Evolutionary conservation across 2,113 vertebrate species (phyloP).

Genomic region (Rhegmatorhina hoffmannsi): DNA sequence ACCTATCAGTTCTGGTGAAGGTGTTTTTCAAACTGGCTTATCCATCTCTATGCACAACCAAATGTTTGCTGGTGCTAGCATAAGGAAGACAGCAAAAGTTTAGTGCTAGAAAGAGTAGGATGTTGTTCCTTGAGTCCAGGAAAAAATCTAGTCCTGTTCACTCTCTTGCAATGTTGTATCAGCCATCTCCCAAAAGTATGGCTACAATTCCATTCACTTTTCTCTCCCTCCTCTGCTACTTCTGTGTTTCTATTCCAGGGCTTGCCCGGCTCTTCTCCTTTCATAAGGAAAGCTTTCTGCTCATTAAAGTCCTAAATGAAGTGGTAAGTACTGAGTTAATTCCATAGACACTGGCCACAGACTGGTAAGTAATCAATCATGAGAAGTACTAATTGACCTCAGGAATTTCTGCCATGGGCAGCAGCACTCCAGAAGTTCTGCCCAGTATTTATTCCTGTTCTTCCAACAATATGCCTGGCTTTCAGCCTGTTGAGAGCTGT

Average conservation of each 20-base stretch:
- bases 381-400: background rate
- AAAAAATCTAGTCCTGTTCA: background rate
- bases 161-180: background rate
- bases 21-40: background rate
- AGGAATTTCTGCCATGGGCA: background rate
- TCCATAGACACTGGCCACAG: background rate
- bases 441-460: background rate
- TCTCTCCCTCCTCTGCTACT: background rate
- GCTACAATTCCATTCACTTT: background rate
- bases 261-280: slow-evolving; percentile 80
- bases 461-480: background rate
- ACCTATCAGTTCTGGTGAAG: background rate
- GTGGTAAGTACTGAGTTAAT: slow-evolving; percentile 72
- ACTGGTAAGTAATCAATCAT: background rate
- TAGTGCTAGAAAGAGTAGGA: background rate
- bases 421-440: background rate
- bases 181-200: background rate
- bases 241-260: slow-evolving; percentile 74
- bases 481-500: background rate
- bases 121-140: background rate
- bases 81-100: background rate
- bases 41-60: background rate
- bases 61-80: background rate
- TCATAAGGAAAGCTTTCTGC: slow-evolving; percentile 69
- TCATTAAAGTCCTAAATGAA: slow-evolving; percentile 82